A percentile compares a stretch with the other conserved stretches of the same genome.
Evolutionary conservation across 2,888 invertebrate species (phyloP).

Genomic region (Pollenia griseotomentosa): DNA sequence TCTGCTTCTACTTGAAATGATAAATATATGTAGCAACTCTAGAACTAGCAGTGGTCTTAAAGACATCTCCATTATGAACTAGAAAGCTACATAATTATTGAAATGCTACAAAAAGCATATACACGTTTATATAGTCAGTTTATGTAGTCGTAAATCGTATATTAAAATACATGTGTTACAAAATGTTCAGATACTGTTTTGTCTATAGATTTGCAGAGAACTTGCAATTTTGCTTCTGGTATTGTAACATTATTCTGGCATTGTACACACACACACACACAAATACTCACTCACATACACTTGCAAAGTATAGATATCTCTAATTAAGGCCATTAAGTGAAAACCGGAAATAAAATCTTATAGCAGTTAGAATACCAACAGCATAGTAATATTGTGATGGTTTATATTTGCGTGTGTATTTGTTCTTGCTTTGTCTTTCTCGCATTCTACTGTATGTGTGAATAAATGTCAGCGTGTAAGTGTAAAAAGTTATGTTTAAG

Average conservation of each 20-base stretch:
- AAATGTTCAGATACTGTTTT: slow-evolving; percentile 48
- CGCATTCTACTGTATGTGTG: background rate
- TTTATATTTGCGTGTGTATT: slow-evolving; percentile 29
- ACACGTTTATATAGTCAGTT: slow-evolving; percentile 38
- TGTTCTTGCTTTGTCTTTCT: background rate
- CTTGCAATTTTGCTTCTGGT: slow-evolving; percentile 53
- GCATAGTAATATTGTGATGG: slow-evolving; percentile 59
- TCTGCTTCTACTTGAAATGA: background rate
- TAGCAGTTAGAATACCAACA: slow-evolving; percentile 59
- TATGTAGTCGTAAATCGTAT: slow-evolving; percentile 30
- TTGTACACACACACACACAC: background rate
- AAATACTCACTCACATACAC: background rate
- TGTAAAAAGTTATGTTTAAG: slow-evolving; percentile 46
- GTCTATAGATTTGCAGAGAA: slow-evolving; percentile 20
- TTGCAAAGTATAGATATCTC: slow-evolving; percentile 65
- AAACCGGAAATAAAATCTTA: slow-evolving; percentile 73
- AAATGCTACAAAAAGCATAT: slow-evolving; percentile 24
- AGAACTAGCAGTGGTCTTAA: slow-evolving; percentile 25
- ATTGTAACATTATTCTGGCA: slow-evolving; percentile 18
- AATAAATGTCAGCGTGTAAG: slow-evolving; percentile 1
- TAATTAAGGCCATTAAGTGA: slow-evolving; percentile 73
- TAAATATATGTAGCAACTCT: slow-evolving; percentile 24
- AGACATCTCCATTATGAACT: slow-evolving; percentile 50
- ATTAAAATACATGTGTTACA: slow-evolving; percentile 68
- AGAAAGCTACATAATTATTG: slow-evolving; percentile 22